A percentile compares a stretch with the other conserved stretches of the same genome.
These are phyloP conservation scores for Platichthys stellatus DNA, from an alignment of 2,113 vertebrate species.

Conservation along the genomic window DNA sequence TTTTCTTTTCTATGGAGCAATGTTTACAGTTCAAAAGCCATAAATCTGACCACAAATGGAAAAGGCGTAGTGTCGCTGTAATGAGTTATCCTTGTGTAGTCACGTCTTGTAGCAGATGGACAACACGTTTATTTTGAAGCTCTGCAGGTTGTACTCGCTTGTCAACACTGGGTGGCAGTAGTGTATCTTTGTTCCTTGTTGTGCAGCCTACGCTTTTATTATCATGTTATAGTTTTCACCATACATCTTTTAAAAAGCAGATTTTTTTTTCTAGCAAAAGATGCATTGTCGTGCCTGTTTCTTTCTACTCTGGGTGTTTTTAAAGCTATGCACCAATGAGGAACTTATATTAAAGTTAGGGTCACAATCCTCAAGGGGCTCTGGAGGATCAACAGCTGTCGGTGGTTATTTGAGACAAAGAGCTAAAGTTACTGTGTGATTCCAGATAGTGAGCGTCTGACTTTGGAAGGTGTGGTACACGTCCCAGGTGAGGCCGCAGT, in stretches of 20 bases:
- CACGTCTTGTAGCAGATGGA: constrained; percentile 56
- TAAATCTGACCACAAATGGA: constrained; percentile 73
- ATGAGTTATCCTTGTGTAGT: constrained; percentile 71
- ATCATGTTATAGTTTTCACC: constrained; percentile 5
- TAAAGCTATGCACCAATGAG: neutral
- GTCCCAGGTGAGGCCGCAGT: constrained; percentile 39
- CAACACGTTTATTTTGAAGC: constrained; percentile 39
- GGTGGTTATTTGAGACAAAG: constrained; percentile 30
- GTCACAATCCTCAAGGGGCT: constrained; percentile 22
- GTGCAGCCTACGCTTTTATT: neutral
- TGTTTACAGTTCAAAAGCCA: constrained; percentile 75
- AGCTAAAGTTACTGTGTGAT: constrained; percentile 39
- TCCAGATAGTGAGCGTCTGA: constrained; percentile 34
- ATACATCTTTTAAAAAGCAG: neutral
- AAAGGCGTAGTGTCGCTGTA: constrained; percentile 63
- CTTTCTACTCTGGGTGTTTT: neutral
- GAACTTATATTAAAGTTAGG: neutral
- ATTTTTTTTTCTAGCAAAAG: neutral
- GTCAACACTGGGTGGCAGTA: constrained; percentile 78
- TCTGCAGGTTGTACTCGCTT: constrained; percentile 20
- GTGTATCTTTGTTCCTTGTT: constrained; percentile 51
- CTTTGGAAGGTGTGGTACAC: constrained; percentile 31
- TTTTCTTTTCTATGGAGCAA: constrained; percentile 65
- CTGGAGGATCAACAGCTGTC: constrained; percentile 52
- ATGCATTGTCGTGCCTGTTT: neutral